Evolutionary conservation across 2,113 vertebrate genomes (phyloP).

Genomic region (Periophthalmus modestus): DNA sequence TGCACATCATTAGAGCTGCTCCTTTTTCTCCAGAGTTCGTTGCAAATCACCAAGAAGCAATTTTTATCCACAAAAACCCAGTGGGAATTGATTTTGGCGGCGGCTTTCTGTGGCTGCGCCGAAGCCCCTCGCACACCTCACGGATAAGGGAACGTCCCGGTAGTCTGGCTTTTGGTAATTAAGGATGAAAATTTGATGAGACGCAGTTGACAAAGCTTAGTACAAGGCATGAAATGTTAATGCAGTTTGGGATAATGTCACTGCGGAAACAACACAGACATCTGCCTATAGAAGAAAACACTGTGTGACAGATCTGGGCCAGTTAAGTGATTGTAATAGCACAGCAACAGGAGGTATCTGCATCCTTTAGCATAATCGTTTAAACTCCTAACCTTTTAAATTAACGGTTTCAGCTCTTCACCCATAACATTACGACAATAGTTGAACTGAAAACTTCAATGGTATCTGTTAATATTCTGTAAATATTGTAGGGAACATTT

Average conservation of each 20-base stretch:
- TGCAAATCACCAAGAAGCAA: constrained; percentile 30
- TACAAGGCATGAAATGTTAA: constrained; percentile 63
- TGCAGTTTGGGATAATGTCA: constrained; percentile 40
- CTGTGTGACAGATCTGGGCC: constrained; percentile 60
- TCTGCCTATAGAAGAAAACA: constrained; percentile 7
- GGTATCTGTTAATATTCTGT: no score
- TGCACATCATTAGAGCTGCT: constrained; percentile 34
- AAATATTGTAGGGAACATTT: no score
- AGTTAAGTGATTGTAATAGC: constrained; percentile 41
- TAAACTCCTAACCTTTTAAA: neutral
- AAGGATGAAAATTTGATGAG: constrained; percentile 60
- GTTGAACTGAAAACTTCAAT: neutral
- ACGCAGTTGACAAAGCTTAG: constrained; percentile 56
- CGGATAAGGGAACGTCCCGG: constrained; percentile 24
- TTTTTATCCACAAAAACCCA: constrained; percentile 14
- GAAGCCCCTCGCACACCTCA: constrained; percentile 4
- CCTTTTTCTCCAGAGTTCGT: constrained; percentile 24
- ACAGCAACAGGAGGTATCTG: neutral
- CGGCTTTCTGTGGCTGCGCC: neutral
- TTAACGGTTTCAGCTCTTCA: neutral
- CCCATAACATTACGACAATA: neutral
- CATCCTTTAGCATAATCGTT: neutral
- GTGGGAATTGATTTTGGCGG: constrained; percentile 17
- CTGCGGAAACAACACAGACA: neutral
- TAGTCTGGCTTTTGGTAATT: constrained; percentile 45